phyloP scores from a whole-genome alignment of 2,888 invertebrate species.

The Alviniconcha strummeri region DNA sequence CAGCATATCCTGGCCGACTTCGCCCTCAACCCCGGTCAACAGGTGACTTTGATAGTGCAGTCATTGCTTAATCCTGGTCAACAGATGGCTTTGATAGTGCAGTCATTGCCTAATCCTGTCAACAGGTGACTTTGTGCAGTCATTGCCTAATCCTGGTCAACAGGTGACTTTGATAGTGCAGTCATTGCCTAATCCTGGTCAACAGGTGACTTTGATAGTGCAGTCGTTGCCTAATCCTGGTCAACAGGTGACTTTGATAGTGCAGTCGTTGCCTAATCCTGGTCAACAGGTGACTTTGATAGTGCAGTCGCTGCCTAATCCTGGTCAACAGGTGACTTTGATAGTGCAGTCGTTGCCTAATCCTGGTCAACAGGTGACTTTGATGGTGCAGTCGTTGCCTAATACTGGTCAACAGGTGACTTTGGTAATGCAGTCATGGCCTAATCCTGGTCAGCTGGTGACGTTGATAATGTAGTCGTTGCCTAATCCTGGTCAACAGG shows the following conservation, averaged over 20 bases:
- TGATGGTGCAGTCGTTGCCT: no score
- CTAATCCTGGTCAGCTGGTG: no score
- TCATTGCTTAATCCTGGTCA: slow-evolving; percentile 39
- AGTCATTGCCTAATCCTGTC: slow-evolving; percentile 55
- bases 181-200: slow-evolving; percentile 57
- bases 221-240: slow-evolving; percentile 41
- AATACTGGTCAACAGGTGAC: slow-evolving; percentile 30
- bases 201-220: slow-evolving; percentile 19
- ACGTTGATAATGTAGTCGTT: no score
- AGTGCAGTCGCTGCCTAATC: slow-evolving; percentile 47
- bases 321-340: no score
- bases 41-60: slow-evolving; percentile 28
- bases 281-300: slow-evolving; percentile 40
- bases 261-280: no score
- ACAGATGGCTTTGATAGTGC: no score
- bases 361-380: no score
- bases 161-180: no score
- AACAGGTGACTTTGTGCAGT: slow-evolving; percentile 28
- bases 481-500: no score
- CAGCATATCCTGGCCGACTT: slow-evolving; percentile 69
- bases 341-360: no score
- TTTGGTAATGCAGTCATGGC: no score
- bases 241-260: no score
- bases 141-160: slow-evolving; percentile 38
- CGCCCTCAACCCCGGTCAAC: slow-evolving; percentile 61